Base-by-base conservation (phyloP, 1,140 invertebrate species). In the Elymnias hypermnestra region DNA sequence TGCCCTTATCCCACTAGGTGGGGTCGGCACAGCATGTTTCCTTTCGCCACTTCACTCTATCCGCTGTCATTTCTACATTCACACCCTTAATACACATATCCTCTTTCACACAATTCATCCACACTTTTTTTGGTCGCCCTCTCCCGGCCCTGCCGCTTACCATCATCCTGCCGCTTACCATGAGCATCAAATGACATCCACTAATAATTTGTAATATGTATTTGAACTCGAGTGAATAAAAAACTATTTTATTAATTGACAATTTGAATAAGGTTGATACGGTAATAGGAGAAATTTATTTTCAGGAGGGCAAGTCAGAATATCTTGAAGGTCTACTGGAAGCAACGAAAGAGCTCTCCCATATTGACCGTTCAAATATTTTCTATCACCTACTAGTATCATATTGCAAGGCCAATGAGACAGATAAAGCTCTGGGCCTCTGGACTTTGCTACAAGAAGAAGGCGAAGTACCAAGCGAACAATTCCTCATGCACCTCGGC, bases 381-480 rank as follows among this genome's bases (percentile, higher is more conserved):
- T 94, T 92, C 65, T 91, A 91, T 48, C 90, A 93, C 54, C 82
- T 95, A 1, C 78, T 95, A 1, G 69, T 90, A 1, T 90, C 90
- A 36, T 93, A 94, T 58, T 89, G 90, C 73, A 90, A 90, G 62
- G 86, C 88, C 1, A 87, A 92, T 22, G 88, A 94, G 50, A 85
- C 89, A 0, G 89, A 94, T 12, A 93, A 94, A 74, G 93, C 93
- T 1, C 57, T 94, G 5, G 89, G 90, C 4, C 72, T 96, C 4
- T 94, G 93, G 92, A 93, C 91, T 0, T 79, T 92, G 64, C 91
- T 95, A 82, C 94, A 96, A 82, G 94, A 96, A 74, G 93, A 96
- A 64, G 89, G 92, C 48, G 78, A 94, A 38, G 72, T 90, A 18
- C 92, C 94, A 0, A 90, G 88, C 13, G 88, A 91, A 39, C 61